Conservation (phyloP, 2,113 vertebrate genomes). For the Alethe castanea region DNA sequence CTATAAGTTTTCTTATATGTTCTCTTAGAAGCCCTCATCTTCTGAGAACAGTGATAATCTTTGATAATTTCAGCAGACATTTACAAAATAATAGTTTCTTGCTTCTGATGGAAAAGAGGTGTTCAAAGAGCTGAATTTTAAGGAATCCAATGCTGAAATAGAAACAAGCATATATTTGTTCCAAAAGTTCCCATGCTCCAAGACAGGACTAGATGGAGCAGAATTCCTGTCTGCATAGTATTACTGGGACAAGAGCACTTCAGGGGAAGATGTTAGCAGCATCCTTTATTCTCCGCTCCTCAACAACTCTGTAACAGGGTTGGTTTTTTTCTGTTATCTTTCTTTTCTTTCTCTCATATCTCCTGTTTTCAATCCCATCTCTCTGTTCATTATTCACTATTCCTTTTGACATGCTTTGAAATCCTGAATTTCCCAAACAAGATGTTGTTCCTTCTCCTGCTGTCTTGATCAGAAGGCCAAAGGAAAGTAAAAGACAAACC, state of each 20-base stretch:
- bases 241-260: neutral
- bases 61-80: slow-evolving; percentile 9
- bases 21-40: neutral
- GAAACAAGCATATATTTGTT: neutral
- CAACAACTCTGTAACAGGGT: fast-evolving
- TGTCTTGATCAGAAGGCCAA: neutral
- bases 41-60: neutral
- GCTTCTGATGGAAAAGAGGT: neutral
- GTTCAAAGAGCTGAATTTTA: neutral
- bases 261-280: neutral
- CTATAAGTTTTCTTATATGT: neutral
- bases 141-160: neutral
- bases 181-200: neutral
- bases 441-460: neutral
- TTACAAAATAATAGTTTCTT: neutral
- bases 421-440: neutral
- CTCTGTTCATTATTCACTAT: neutral
- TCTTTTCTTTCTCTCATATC: neutral
- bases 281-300: neutral
- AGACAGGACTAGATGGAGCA: neutral
- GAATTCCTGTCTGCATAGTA: neutral
- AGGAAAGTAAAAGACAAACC: neutral
- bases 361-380: neutral
- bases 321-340: neutral
- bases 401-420: slow-evolving; percentile 15